Evolutionary conservation across 2,113 vertebrate genomes (phyloP), one percentile per base, ranked within the genome.

Genomic region (Pithys albifrons): DNA sequence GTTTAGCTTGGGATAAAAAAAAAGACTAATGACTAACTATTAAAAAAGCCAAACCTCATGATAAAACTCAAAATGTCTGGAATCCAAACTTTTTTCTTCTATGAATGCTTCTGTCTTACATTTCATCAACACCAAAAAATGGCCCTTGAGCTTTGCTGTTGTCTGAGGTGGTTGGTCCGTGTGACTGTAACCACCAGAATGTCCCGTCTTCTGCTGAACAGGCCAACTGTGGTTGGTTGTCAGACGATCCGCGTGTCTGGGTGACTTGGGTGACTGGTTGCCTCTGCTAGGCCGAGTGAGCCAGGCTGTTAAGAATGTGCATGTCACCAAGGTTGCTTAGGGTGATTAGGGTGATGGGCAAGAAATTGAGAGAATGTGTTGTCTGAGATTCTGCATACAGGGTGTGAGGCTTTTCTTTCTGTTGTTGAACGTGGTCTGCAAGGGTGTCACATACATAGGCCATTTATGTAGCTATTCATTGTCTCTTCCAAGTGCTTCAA

Each of bases 191-290:
- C 19, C 49, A 46, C 10, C 15, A 14, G 45, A 57, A 6, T 39
- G 45, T 61, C 78, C 11, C 23, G 45, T 43, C 35, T 12, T 29
- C 20, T 65, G 45, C 27, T 39, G 29, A 19, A 7, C 0, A 0
- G 18, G 25, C 8, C 48, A 65, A 0, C 45, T 33, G 65, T 55
- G 64, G 6, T 6, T 3, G 6, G 58, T 80, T 3, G 0, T 55
- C n/a, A 46, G 33, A n/a, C 45, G 41, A 25, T 59, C 25, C 14
- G 12, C 0, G 0, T 37, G 27, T 28, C 46, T 6, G 7, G 39
- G 45, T 2, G 10, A 37, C 51, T 33, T 37, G 31, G 6, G 33
- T 57, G 41, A 33, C 52, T 46, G 62, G 6, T 8, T 61, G 31
- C 31, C 19, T 66, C 24, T 69, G 72, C 37, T 41, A 27, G 62